Percentiles rank a stretch among this genome's conserved stretches.
phyloP scores from a whole-genome alignment of 2,113 vertebrate genomes.

The Colaptes auratus region DNA sequence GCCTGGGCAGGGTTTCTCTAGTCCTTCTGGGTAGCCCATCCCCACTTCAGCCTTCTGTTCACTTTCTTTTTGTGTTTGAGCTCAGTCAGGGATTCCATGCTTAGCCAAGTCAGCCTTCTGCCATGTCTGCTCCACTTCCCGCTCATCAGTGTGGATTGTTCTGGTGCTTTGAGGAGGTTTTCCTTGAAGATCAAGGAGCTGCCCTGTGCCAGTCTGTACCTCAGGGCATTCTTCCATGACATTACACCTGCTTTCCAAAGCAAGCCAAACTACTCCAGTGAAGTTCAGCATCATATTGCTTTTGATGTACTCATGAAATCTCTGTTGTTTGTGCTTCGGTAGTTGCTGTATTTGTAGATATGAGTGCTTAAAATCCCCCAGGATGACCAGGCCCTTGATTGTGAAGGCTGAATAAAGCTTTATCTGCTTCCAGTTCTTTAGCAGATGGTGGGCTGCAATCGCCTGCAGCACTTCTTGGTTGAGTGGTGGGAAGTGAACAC shows the following conservation, averaged over 20 bases:
- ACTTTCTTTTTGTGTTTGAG: background rate
- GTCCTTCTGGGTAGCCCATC: background rate
- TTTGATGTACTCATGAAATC: background rate
- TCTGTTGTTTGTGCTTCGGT: background rate
- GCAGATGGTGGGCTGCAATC: background rate
- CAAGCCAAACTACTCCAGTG: background rate
- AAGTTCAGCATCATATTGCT: background rate
- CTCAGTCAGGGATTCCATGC: background rate
- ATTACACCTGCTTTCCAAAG: background rate
- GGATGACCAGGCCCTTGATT: background rate
- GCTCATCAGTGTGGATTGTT: background rate
- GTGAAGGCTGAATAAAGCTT: background rate
- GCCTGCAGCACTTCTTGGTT: background rate
- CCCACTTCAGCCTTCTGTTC: slow-evolving; percentile 18
- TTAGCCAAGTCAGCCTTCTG: slow-evolving; percentile 33
- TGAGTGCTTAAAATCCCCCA: background rate
- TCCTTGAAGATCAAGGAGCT: background rate
- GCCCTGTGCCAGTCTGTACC: background rate
- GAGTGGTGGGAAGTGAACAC: background rate
- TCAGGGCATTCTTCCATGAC: background rate
- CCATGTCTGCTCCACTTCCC: background rate
- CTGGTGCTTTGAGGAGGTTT: background rate
- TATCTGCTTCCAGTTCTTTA: background rate
- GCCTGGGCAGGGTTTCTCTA: background rate
- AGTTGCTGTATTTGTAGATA: background rate